Evolutionary conservation across 2,888 invertebrate genomes (phyloP), one percentile per base, ranked within the genome.

Genomic region (Dryocosmus kuriphilus): DNA sequence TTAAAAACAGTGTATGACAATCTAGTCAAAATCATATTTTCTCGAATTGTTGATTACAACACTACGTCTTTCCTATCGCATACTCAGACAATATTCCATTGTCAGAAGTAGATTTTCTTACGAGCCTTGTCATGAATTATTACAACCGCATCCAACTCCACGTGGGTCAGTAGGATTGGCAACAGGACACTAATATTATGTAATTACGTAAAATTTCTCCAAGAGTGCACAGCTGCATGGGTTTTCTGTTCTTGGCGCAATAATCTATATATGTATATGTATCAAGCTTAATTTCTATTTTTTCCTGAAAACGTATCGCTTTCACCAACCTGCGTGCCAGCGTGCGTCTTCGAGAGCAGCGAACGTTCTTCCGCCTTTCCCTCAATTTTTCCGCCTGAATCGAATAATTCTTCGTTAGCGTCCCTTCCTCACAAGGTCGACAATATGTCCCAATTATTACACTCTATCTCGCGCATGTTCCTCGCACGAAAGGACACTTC

Each of bases 241-340:
- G 63, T 78, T 76, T 35, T 46, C 32, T 57, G 38, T 41, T 46
- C 55, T 74, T 30, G 19, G 16, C 51, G 16, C 7, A 60, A 30
- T 27, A 60, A 30, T 41, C 35, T 16, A 63, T 11, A 71, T 67
- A 11, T 19, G 9, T 67, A 67, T 65, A n/a, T 65, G 24, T 65
- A 38, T 65, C 22, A 75, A 77, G 74, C 78, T 77, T 77, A 79
- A 63, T 77, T 79, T 78, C 71, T 71, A 71, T 71, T 71, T 71
- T 71, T 71, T 71, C 71, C 32, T 71, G 71, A 71, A 71, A 71
- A 71, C 51, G 51, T 55, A 71, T 71, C 79, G 78, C 74, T 75
- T 81, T 82, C 76, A 80, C 79, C 79, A 82, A 82, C 82, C 82
- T 82, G 71, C 71, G 46, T 71, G 67, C 67, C 67, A 71, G 46